Evolutionary conservation across 2,113 vertebrate species (phyloP), one percentile per base, ranked within the genome.

Genomic region (Carlito syrichta): DNA sequence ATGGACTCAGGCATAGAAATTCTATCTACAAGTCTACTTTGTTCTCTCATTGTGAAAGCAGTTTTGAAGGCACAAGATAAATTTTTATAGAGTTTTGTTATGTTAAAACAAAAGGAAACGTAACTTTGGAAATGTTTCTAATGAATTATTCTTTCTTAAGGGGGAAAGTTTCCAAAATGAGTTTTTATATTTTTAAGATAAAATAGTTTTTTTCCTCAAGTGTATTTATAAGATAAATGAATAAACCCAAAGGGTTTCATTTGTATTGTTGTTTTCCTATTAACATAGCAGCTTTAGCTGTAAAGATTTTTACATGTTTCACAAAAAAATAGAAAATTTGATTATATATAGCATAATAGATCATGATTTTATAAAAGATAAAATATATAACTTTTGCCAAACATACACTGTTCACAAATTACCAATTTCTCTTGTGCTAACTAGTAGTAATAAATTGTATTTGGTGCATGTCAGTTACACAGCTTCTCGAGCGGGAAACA

Each of bases 61-160:
- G 50, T 86, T 69, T 89, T 68, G 50, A 82, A 93, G 78, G 40
- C 54, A 86, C 9, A 93, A 78, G 58, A 86, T 86, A 89, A 8
- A 74, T 63, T 86, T 86, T 66, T 78, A 62, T 68, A 4, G n/a
- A 66, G 13, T 86, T 89, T 87, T 91, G 27, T 81, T 86, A 82
- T 81, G 22, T 62, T 95, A 94, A 89, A 68, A 96, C 69, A 96
- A 92, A 89, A 11, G 35, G 56, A 73, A 89, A 50, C 12, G 60
- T 19, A 85, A 77, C 3, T 91, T 91, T 86, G 22, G 40, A 86
- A 96, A 81, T 73, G 6, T 94, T 94, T 94, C 25, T 77, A 66
- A 86, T 88, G 58, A 97, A 83, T 83, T 96, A 91, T 82, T 93
- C 56, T 95, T 86, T 93, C 54, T 91, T 73, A 89, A 96, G 32